These are phyloP conservation scores for Steatocranus sp. DNA, from an alignment of 2,797 vertebrate species.

Conservation along the genomic window DNA sequence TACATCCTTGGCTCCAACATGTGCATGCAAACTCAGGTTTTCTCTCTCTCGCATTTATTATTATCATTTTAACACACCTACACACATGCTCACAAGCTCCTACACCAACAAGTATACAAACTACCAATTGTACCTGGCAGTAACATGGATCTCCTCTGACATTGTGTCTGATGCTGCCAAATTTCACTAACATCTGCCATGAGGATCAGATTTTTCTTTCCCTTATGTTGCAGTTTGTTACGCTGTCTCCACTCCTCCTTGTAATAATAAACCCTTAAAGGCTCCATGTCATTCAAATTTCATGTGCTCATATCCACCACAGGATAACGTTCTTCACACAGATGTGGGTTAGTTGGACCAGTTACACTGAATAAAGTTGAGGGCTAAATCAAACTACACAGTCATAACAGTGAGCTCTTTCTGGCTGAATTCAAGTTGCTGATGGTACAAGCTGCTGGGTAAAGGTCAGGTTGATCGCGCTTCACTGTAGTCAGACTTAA, in stretches of 20 bases:
- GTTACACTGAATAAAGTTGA: conserved; percentile 6
- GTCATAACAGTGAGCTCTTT: neutral
- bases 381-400: conserved; percentile 4
- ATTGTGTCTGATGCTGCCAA: conserved; percentile 3
- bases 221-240: conserved; percentile 11
- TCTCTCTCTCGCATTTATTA: neutral
- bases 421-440: neutral
- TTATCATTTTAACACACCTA: conserved; percentile 4
- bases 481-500: neutral
- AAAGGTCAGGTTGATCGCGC: neutral
- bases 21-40: neutral
- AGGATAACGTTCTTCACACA: neutral
- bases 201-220: neutral
- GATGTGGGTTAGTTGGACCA: conserved; percentile 7
- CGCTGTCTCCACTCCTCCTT: neutral
- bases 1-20: neutral
- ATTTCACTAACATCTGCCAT: conserved; percentile 22
- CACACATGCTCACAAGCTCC: neutral
- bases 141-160: neutral
- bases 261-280: conserved; percentile 22
- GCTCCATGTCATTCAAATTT: conserved; percentile 22
- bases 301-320: neutral
- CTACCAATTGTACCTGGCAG: neutral
- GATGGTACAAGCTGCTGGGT: neutral
- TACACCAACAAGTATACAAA: conserved; percentile 18